Conservation (phyloP, 2,888 invertebrate genomes). For the Brenthis ino region DNA sequence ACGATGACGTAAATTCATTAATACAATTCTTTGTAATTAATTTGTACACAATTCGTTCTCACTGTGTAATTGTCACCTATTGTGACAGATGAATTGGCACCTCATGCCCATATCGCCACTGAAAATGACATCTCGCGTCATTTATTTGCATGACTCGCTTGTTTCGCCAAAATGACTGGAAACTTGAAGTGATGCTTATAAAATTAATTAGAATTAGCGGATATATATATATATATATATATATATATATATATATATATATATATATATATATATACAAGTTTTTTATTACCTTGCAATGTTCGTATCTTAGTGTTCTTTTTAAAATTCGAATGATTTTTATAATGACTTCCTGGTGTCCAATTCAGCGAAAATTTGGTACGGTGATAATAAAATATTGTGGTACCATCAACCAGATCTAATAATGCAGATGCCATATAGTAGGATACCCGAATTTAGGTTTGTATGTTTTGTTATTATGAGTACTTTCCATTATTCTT, state of each 20-base stretch:
- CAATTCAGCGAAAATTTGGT: no score
- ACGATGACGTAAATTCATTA: constrained; percentile 1
- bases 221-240: background rate
- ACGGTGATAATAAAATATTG: no score
- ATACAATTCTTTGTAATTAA: constrained; percentile 3
- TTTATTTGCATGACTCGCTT: constrained; percentile 30
- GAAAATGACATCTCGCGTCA: constrained; percentile 19
- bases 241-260: background rate
- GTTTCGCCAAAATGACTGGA: constrained; percentile 19
- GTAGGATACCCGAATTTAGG: no score
- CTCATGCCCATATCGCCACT: constrained; percentile 17
- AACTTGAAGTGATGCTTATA: background rate
- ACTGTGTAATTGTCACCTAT: constrained; percentile 23
- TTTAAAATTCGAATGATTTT: no score
- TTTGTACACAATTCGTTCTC: constrained; percentile 9
- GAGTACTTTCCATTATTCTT: no score
- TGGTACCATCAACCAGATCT: no score
- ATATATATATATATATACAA: background rate
- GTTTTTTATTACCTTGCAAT: background rate
- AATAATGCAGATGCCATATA: no score
- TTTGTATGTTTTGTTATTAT: no score
- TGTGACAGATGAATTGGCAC: constrained; percentile 24
- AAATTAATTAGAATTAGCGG: background rate
- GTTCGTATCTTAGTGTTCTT: background rate
- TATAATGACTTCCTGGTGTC: no score